phyloP scores from a whole-genome alignment of 64 coral and sea anemone species.

The Orbicella faveolata region DNA sequence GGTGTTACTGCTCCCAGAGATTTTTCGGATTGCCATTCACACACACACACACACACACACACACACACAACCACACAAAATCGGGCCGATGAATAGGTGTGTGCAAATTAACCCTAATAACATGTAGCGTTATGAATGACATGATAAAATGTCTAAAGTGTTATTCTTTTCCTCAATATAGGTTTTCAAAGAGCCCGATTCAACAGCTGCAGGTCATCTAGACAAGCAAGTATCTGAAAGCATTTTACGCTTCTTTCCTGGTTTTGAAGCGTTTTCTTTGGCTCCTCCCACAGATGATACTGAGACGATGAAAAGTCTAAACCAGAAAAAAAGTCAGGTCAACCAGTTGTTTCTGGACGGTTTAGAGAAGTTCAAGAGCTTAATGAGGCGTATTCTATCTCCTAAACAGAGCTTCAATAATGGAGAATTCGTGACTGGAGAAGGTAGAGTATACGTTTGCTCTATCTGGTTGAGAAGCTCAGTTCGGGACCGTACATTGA shows the following conservation, averaged over 20 bases:
- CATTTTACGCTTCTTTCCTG: conserved; percentile 65
- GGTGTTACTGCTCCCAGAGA: too few species aligned
- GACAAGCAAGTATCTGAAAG: conserved; percentile 53
- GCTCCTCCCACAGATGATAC: conserved; percentile 55
- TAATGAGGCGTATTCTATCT: conserved; percentile 22
- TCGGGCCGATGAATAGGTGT: too few species aligned
- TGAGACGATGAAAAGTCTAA: conserved; percentile 51
- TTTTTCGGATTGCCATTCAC: too few species aligned
- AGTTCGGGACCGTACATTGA: neutral
- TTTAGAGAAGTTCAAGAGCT: conserved; percentile 47
- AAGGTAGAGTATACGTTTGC: conserved; percentile 35
- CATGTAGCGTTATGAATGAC: too few species aligned
- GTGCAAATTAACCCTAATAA: too few species aligned
- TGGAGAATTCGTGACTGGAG: conserved; percentile 74
- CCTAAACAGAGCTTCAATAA: conserved; percentile 64
- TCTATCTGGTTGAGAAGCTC: neutral
- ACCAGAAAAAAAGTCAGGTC: neutral
- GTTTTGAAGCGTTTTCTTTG: conserved; percentile 67
- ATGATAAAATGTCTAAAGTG: neutral
- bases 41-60: too few species aligned
- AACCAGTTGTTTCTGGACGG: conserved; percentile 43
- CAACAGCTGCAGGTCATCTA: neutral
- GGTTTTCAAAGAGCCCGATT: conserved; percentile 44
- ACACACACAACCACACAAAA: too few species aligned
- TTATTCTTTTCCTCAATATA: neutral